phyloP scores from a whole-genome alignment of 2,113 vertebrate genomes.

The Brachyistius frenatus region DNA sequence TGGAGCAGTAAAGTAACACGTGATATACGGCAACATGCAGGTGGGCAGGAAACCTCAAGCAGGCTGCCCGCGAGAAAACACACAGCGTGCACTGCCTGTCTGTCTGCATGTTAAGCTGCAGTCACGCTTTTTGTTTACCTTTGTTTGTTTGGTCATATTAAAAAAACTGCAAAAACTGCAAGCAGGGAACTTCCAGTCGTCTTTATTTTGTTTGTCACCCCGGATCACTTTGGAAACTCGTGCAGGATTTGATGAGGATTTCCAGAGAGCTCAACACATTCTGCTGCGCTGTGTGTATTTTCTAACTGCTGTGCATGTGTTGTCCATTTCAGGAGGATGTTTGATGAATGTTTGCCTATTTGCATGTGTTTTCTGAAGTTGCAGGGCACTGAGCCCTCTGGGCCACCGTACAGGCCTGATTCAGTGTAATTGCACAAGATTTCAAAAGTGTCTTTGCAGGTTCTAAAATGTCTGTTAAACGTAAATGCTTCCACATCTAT shows the following conservation, averaged over 20 bases:
- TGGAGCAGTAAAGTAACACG: constrained; percentile 1
- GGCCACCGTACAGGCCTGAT: neutral
- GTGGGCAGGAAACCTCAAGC: neutral
- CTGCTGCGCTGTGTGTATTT: too few species aligned
- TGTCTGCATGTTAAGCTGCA: neutral
- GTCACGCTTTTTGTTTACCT: constrained; percentile 3
- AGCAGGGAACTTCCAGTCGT: neutral
- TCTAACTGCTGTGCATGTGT: too few species aligned
- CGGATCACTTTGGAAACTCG: neutral
- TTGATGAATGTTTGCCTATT: too few species aligned
- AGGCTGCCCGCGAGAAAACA: neutral
- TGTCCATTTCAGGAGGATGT: too few species aligned
- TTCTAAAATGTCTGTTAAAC: constrained; percentile 27
- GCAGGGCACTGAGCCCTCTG: too few species aligned
- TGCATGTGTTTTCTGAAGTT: too few species aligned
- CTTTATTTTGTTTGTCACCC: constrained; percentile 1
- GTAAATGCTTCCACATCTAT: neutral
- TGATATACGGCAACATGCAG: neutral
- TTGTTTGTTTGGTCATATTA: constrained; percentile 10
- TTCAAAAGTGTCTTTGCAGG: neutral
- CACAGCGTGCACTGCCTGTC: neutral
- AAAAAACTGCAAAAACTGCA: constrained; percentile 5
- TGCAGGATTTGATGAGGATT: constrained; percentile 7
- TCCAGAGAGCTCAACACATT: neutral
- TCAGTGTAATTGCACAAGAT: neutral